Base-by-base conservation (phyloP, 2,797 vertebrate species). In the Falco cherrug region DNA sequence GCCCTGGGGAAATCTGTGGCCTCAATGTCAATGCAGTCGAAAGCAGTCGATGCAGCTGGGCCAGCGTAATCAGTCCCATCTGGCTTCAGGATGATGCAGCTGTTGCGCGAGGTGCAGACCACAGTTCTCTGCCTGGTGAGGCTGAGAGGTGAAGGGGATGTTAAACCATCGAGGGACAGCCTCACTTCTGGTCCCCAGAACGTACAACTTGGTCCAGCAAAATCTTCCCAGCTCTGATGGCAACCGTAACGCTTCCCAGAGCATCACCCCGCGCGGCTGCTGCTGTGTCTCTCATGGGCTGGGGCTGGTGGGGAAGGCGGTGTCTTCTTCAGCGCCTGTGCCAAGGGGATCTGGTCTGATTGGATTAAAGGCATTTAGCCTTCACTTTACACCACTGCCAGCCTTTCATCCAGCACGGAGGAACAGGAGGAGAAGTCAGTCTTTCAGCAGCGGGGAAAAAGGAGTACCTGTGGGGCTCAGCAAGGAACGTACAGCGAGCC, bases 221-320 rank as follows among this genome's bases (percentile, higher is more conserved):
- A 84, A 59, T 7, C 16, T 68, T 16, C 35, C 9, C 48, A 22
- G 13, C 24, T 65, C 68, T 21, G 22, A 81, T 75, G 60, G 11
- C 18, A 82, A 26, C 1, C 1, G 1, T 16, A 80, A 59, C 0
- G 0, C 26, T 71, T 75, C 29, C n/a, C 61, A 87, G 25, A 39
- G 9, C 24, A 20, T 8, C 2, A 41, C 2, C 13, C 31, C 31
- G 10, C 1, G 8, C 0, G 6, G 17, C 51, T 73, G 33, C 39
- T 73, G 16, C 31, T 84, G 21, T 25, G 22, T 11, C 21, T 33
- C 29, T 48, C 2, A 0, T 11, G 29, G 51, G 13, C 45, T 61
- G 31, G 19, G 26, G 6, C 50, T 82, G 25, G 7, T 26, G 28
- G 13, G 37, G 16, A 80, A 63, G 31, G 16, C 11, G 5, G 16